Evolutionary conservation across 2,797 vertebrate genomes (phyloP).

Genomic region (Cyprinodon diabolis): DNA sequence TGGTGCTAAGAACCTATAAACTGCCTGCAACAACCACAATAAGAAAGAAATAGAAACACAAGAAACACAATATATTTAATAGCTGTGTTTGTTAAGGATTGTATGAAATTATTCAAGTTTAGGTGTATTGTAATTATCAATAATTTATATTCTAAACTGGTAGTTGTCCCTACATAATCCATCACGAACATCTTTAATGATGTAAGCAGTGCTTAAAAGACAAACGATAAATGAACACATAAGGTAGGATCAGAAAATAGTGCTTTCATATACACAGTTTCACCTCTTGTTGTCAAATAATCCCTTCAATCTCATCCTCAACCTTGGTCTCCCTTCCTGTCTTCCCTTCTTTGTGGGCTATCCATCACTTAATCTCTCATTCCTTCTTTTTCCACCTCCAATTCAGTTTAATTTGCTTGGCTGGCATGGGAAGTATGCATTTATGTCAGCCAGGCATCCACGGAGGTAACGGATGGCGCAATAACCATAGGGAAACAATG

Average conservation of each 20-base stretch:
- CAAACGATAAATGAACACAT: conserved; percentile 17
- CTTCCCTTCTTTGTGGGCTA: conserved; percentile 31
- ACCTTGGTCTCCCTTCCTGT: conserved; percentile 20
- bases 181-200: neutral
- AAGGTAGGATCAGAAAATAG: conserved; percentile 11
- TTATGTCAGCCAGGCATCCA: conserved; percentile 69
- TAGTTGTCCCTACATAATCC: neutral
- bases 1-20: too few relatives aligned
- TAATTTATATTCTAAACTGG: neutral
- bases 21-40: too few relatives aligned
- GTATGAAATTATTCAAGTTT: too few relatives aligned
- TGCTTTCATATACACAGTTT: conserved; percentile 16
- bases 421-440: conserved; percentile 68
- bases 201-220: neutral
- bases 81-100: too few relatives aligned
- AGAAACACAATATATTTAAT: too few relatives aligned
- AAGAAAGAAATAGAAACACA: too few relatives aligned
- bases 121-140: neutral
- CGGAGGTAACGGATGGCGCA: conserved; percentile 70
- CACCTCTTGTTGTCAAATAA: conserved; percentile 44
- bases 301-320: conserved; percentile 39
- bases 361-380: conserved; percentile 58
- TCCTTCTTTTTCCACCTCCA: conserved; percentile 53
- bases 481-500: conserved; percentile 75
- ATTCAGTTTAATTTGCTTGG: conserved; percentile 70